Conservation (phyloP, 2,888 invertebrate genomes). For the Trissoscelio sp. region DNA sequence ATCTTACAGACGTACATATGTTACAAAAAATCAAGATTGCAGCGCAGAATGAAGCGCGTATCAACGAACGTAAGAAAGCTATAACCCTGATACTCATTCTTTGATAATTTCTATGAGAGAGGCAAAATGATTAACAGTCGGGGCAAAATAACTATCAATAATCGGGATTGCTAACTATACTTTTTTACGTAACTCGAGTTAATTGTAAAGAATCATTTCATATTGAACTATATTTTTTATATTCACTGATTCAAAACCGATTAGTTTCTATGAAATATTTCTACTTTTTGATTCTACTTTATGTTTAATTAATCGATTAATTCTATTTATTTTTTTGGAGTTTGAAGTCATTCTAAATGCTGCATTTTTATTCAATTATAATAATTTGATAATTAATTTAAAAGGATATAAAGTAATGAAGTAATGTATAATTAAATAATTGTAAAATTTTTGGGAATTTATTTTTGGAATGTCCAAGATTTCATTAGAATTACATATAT, state of each 20-base stretch:
- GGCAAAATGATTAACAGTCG: constrained; percentile 13
- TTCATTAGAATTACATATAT: constrained; percentile 37
- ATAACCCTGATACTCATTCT: constrained; percentile 26
- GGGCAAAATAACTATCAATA: constrained; percentile 32
- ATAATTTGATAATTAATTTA: too few species aligned
- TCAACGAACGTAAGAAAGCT: constrained; percentile 70
- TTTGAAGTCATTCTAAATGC: too few species aligned
- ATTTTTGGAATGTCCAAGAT: constrained; percentile 27
- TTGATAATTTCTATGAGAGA: constrained; percentile 24
- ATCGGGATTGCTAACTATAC: constrained; percentile 55
- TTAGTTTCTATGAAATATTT: not conserved
- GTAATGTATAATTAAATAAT: too few species aligned
- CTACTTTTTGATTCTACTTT: not conserved
- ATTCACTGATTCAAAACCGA: not conserved
- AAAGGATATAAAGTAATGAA: too few species aligned
- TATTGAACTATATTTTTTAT: constrained; percentile 12
- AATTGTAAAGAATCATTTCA: not conserved
- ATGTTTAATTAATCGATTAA: too few species aligned
- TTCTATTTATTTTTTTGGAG: too few species aligned
- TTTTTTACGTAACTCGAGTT: constrained; percentile 16
- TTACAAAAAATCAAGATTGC: constrained; percentile 23
- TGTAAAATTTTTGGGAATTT: too few species aligned
- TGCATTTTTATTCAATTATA: too few species aligned
- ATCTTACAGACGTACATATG: constrained; percentile 18
- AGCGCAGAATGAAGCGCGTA: constrained; percentile 62